Evolutionary conservation across 2,797 vertebrate species (phyloP), one percentile per base, ranked within the genome.

Genomic region (Bufotes viridis): DNA sequence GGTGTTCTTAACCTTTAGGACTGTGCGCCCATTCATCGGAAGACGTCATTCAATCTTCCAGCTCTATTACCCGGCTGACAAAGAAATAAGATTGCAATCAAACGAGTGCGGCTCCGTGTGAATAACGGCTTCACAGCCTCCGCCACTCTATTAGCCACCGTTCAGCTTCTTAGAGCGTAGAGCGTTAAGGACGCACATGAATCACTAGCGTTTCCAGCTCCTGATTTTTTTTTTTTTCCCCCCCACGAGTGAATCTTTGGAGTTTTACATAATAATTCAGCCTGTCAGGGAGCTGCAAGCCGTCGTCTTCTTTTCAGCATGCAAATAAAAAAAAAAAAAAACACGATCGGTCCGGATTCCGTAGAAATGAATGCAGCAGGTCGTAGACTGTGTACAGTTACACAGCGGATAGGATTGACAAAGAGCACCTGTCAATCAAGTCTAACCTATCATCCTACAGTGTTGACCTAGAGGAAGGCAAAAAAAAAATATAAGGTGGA

Each of bases 41-140:
- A 53, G 42, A 57, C 58, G 65, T 72, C 81, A 70, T 55, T 83
- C 81, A 34, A 13, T 20, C 65, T 83, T 20, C 51, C 65, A 9
- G 67, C 81, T 83, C 67, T 83, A 83, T 83, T 85, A 85, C 57
- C 24, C 26, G 70, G 57, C 34, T 76, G 72, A 85, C 72, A 85
- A 76, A 60, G 83, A 76, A 49, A 49, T 61, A 57, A 63, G 83
- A 78, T 78, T 85, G 84, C 84, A 78, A 65, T 78, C 60, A 75
- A 53, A 55, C 58, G 18, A 78, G 84, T 15, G 42, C 76, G n/a
- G 34, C n/a, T 76, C 24, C 1, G 29, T 67, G 10, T 85, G 34
- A 55, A 78, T 67, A 65, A 26, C 60, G 49, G 55, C 58, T 83
- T 65, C 34, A 55, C 58, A 53, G 58, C n/a, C 61, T 3, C 51